These are phyloP conservation scores for Chionis minor DNA, from an alignment of 2,113 vertebrate species.

Conservation along the genomic window DNA sequence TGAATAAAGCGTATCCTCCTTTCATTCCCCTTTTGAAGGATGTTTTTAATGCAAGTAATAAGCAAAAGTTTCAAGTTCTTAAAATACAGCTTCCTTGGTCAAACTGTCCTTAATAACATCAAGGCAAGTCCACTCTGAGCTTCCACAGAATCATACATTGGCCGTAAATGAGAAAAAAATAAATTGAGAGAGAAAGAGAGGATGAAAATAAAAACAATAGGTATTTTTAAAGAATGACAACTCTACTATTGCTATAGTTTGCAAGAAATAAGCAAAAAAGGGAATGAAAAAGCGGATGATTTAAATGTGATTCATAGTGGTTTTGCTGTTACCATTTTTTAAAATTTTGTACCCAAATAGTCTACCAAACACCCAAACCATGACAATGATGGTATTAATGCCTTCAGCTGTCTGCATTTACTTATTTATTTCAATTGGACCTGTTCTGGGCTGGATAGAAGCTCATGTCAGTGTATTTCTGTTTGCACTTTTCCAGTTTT, in stretches of 20 bases:
- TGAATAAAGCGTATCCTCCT: constrained; percentile 44
- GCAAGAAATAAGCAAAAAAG: neutral
- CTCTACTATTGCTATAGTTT: neutral
- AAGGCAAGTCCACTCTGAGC: neutral
- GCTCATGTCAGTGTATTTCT: neutral
- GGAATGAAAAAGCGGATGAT: neutral
- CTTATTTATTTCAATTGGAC: neutral
- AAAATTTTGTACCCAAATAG: neutral
- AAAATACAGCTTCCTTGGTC: neutral
- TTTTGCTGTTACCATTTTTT: neutral
- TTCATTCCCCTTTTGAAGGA: neutral
- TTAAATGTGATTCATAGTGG: neutral
- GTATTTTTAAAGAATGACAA: neutral
- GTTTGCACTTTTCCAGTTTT: neutral
- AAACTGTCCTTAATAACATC: neutral
- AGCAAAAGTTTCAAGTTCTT: constrained; percentile 21
- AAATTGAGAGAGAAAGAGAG: neutral
- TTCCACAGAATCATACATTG: neutral
- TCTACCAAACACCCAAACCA: neutral
- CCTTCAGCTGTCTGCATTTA: neutral
- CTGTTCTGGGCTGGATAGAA: neutral
- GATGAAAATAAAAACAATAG: neutral
- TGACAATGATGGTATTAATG: neutral
- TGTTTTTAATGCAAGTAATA: constrained; percentile 44
- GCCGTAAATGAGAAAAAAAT: neutral